A percentile compares a stretch with the other conserved stretches of the same genome.
Conservation (phyloP, 2,888 invertebrate species). For the Didymodactylos carnosus region DNA sequence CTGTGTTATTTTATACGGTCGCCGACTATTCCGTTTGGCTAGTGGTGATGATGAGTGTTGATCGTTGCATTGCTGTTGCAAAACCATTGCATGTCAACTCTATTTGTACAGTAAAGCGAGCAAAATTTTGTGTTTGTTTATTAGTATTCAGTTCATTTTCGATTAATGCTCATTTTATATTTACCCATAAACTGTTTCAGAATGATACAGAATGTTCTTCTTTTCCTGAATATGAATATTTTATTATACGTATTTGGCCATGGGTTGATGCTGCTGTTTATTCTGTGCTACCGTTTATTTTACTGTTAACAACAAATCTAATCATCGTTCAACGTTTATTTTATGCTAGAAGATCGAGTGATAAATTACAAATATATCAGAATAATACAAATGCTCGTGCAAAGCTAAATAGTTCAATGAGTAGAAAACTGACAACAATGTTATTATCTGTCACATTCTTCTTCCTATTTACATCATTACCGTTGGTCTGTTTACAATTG, state of each 20-base stretch:
- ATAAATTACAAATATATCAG: neutral
- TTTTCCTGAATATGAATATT: constrained; percentile 17
- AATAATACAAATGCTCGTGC: neutral
- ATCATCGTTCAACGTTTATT: constrained; percentile 20
- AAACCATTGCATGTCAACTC: constrained; percentile 20
- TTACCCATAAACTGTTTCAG: constrained; percentile 16
- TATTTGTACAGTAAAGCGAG: constrained; percentile 19
- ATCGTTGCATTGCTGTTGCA: constrained; percentile 22
- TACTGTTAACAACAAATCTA: constrained; percentile 21
- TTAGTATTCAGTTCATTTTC: constrained; percentile 17
- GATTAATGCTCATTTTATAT: constrained; percentile 21
- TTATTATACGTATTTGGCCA: constrained; percentile 21
- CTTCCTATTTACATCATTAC: constrained; percentile 22
- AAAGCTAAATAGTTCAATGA: neutral
- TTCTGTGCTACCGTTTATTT: constrained; percentile 21
- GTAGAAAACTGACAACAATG: constrained; percentile 19
- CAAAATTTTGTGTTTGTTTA: constrained; percentile 17
- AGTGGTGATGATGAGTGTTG: constrained; percentile 24
- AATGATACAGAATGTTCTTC: constrained; percentile 16
- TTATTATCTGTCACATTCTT: constrained; percentile 21
- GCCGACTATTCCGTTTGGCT: constrained; percentile 22
- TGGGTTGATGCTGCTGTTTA: constrained; percentile 24
- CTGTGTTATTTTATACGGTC: constrained; percentile 20
- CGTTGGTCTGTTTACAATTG: constrained; percentile 20
- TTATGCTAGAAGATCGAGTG: neutral